Conservation (phyloP, 2,888 invertebrate genomes). For the Calliphora vomitoria region DNA sequence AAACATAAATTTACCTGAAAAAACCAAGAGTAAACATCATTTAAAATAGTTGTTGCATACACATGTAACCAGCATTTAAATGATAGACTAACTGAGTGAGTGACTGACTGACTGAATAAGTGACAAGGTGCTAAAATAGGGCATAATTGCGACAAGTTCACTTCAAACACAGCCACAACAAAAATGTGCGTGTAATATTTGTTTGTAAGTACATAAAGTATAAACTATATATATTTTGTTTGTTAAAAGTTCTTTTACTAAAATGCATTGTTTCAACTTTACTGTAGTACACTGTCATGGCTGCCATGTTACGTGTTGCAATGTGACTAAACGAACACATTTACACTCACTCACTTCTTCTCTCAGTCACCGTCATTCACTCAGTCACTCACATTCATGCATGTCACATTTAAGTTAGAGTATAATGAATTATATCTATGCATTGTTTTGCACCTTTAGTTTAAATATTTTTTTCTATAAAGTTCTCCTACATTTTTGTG, state of each 20-base stretch:
- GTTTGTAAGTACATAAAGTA: constrained; percentile 29
- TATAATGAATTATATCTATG: constrained; percentile 69
- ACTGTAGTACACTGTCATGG: constrained; percentile 67
- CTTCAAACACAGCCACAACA: constrained; percentile 24
- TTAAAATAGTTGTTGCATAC: constrained; percentile 49
- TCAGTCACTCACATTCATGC: constrained; percentile 39
- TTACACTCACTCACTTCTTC: constrained; percentile 22
- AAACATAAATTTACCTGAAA: constrained; percentile 29
- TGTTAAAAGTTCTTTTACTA: constrained; percentile 16
- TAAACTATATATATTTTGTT: constrained; percentile 1
- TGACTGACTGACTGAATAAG: constrained; percentile 58
- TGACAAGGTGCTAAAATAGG: constrained; percentile 73
- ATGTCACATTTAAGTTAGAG: constrained; percentile 24
- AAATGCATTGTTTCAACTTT: constrained; percentile 33
- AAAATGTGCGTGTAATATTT: constrained; percentile 42
- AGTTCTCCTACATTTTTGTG: constrained; percentile 66
- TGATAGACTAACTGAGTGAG: constrained; percentile 47
- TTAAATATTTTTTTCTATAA: constrained; percentile 54
- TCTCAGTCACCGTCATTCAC: not conserved
- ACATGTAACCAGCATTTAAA: constrained; percentile 53
- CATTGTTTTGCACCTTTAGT: constrained; percentile 62
- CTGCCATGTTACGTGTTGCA: constrained; percentile 74
- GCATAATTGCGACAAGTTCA: constrained; percentile 71
- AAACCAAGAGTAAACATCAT: not conserved
- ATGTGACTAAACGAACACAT: constrained; percentile 52